A percentile compares a stretch with the other conserved stretches of the same genome.
phyloP scores from a whole-genome alignment of 2,888 invertebrate species.

The Ceratothoa steindachneri region DNA sequence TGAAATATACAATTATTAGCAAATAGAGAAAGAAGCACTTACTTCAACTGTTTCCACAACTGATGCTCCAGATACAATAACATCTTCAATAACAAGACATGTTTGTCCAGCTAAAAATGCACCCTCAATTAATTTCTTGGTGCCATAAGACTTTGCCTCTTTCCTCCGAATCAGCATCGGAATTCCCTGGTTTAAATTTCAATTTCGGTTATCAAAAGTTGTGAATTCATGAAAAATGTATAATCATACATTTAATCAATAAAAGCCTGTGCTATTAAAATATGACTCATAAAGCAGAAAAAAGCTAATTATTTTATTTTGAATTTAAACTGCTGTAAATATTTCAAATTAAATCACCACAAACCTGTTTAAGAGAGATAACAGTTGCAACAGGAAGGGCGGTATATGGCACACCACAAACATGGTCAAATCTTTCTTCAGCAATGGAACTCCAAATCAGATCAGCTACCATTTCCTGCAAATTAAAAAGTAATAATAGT shows the following conservation, averaged over 20 bases:
- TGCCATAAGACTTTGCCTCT: conserved; percentile 91
- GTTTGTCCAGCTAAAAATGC: conserved; percentile 69
- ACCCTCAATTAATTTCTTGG: conserved; percentile 92
- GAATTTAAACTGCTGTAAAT: no score
- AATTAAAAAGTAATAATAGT: no score
- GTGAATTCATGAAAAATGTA: no score
- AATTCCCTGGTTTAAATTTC: conserved; percentile 31
- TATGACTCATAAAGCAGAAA: no score
- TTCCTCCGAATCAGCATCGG: conserved; percentile 60
- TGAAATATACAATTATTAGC: no score
- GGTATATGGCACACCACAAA: conserved; percentile 96
- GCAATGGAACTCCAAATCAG: conserved; percentile 58
- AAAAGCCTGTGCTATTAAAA: no score
- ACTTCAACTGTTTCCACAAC: conserved; percentile 90
- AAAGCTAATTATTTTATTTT: no score
- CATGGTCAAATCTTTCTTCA: conserved; percentile 57
- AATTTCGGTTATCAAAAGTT: no score
- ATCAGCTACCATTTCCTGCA: conserved; percentile 63
- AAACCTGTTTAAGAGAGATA: conserved; percentile 66
- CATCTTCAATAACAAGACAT: conserved; percentile 90
- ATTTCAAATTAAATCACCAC: no score
- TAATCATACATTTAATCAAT: no score
- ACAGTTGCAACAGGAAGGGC: conserved; percentile 90
- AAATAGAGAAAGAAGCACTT: no score
- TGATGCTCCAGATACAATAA: conserved; percentile 64